Conservation (phyloP, 1,140 invertebrate species). For the Drosophila neocordata region DNA sequence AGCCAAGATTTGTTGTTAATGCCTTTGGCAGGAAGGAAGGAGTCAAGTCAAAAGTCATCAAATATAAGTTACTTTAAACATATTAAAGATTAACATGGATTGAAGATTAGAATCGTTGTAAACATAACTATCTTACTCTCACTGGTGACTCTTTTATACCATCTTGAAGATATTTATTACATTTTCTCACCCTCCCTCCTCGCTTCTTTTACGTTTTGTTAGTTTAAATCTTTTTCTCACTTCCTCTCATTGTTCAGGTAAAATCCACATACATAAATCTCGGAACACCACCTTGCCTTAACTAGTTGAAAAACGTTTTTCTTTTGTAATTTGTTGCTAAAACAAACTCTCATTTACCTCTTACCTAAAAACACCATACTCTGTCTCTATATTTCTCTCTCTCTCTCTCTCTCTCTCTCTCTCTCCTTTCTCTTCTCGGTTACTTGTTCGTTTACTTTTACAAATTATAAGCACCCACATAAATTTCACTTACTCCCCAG, state of each 20-base stretch:
- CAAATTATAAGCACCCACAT: slow-evolving; percentile 77
- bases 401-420: background rate
- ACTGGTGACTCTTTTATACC: background rate
- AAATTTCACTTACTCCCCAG: slow-evolving; percentile 64
- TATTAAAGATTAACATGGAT: slow-evolving; percentile 4
- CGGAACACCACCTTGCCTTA: slow-evolving; percentile 31
- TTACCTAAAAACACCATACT: background rate
- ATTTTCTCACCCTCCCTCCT: background rate
- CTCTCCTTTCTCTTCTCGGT: slow-evolving; percentile 9
- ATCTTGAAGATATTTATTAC: slow-evolving; percentile 3
- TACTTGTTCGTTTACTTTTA: slow-evolving; percentile 45
- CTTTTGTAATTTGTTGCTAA: slow-evolving; percentile 57
- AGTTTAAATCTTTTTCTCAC: background rate
- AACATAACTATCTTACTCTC: too few species aligned
- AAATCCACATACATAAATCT: slow-evolving; percentile 49
- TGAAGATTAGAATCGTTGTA: background rate
- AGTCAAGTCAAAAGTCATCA: background rate
- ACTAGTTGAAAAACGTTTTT: slow-evolving; percentile 17
- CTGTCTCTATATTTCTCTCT: background rate
- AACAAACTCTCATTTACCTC: slow-evolving; percentile 47
- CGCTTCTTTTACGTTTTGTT: too few species aligned
- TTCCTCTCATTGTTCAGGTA: background rate
- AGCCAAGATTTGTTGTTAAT: slow-evolving; percentile 45
- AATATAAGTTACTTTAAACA: slow-evolving; percentile 18
- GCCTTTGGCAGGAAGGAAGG: slow-evolving; percentile 12